Conservation (phyloP, 2,888 invertebrate species). For the Cantharis rufa region DNA sequence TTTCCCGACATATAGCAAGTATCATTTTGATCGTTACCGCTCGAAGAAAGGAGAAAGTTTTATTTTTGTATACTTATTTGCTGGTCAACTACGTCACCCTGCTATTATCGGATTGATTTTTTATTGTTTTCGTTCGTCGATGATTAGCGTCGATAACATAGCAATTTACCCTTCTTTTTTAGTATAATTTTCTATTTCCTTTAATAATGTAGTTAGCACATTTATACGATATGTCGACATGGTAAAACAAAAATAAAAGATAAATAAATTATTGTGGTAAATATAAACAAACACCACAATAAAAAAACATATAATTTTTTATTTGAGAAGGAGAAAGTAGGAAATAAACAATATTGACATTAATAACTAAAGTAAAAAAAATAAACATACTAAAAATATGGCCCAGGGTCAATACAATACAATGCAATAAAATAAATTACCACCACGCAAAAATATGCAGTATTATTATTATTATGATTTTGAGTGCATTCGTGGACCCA, state of each 20-base stretch:
- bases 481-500: neutral
- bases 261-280: neutral
- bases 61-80: neutral
- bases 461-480: neutral
- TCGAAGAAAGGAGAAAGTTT: neutral
- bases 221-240: neutral
- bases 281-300: neutral
- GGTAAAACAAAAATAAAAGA: neutral
- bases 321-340: neutral
- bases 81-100: neutral
- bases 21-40: neutral
- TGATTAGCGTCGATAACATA: neutral
- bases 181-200: neutral
- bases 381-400: neutral
- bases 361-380: neutral
- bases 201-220: neutral
- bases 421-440: neutral
- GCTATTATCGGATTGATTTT: neutral
- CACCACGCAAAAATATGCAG: neutral
- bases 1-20: neutral
- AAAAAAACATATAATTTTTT: neutral
- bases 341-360: neutral
- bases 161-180: neutral
- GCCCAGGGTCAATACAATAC: neutral
- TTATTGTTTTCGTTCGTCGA: neutral